Conservation (phyloP, 2,113 vertebrate species). For the Tinamus guttatus region DNA sequence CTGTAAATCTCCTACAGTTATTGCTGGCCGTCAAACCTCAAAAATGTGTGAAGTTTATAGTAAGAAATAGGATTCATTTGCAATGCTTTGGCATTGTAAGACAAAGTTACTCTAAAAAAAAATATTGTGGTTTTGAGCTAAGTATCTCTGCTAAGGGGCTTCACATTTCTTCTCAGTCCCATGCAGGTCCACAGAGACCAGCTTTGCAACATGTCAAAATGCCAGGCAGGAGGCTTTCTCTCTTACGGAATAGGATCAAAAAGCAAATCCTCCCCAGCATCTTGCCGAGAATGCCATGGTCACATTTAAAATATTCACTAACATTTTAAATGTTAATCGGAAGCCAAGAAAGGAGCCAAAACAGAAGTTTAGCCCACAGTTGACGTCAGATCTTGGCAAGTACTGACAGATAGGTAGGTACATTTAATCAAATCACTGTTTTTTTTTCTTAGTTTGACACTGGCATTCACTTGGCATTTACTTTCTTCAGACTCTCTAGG, state of each 20-base stretch:
- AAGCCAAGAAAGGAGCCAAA: background rate
- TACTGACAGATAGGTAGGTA: background rate
- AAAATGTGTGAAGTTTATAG: background rate
- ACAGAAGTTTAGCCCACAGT: background rate
- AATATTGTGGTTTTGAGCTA: background rate
- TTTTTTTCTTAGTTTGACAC: background rate
- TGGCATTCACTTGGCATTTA: background rate
- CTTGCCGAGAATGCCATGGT: background rate
- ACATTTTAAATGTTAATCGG: background rate
- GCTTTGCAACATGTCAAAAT: background rate
- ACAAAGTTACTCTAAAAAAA: background rate
- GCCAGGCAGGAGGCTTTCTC: background rate
- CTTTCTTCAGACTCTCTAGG: background rate
- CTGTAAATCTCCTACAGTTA: background rate
- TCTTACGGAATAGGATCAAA: background rate
- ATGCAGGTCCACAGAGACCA: background rate
- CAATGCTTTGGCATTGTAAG: background rate
- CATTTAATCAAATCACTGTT: background rate
- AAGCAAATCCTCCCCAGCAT: background rate
- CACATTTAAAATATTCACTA: background rate
- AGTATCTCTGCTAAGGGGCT: background rate
- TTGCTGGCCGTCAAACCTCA: background rate
- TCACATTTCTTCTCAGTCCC: background rate
- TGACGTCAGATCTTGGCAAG: background rate
- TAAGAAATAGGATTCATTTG: background rate